Conservation (phyloP, 2,888 invertebrate species). For the Macrophya alboannulata region DNA sequence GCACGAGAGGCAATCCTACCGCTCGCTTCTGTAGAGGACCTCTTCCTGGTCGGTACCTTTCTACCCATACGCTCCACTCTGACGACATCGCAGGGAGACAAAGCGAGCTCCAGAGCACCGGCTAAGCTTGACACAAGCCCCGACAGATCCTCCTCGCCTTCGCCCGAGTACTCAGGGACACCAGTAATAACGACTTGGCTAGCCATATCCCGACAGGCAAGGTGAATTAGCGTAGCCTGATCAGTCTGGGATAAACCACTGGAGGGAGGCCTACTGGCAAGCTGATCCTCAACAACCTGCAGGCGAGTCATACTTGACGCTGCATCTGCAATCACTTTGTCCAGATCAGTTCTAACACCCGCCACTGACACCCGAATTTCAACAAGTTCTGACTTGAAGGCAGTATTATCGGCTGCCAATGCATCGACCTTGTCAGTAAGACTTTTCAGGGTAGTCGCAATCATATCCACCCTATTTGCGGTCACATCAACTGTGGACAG, state of each 20-base stretch:
- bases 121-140: neutral
- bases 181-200: neutral
- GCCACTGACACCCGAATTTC: no score
- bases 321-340: neutral
- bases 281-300: neutral
- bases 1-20: neutral
- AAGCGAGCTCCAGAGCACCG: neutral
- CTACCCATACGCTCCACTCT: conserved; percentile 11
- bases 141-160: neutral
- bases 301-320: neutral
- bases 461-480: neutral
- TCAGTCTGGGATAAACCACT: neutral
- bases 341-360: neutral
- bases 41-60: no score
- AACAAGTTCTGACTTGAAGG: neutral
- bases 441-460: neutral
- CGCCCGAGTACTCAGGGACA: neutral
- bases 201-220: neutral
- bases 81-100: neutral
- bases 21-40: no score
- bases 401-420: neutral
- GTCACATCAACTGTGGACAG: neutral
- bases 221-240: neutral
- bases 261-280: neutral
- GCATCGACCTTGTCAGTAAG: neutral